A percentile compares a stretch with the other conserved stretches of the same genome.
These are phyloP conservation scores for Pogonophryne albipinna DNA, from an alignment of 2,797 vertebrate species.

Conservation along the genomic window DNA sequence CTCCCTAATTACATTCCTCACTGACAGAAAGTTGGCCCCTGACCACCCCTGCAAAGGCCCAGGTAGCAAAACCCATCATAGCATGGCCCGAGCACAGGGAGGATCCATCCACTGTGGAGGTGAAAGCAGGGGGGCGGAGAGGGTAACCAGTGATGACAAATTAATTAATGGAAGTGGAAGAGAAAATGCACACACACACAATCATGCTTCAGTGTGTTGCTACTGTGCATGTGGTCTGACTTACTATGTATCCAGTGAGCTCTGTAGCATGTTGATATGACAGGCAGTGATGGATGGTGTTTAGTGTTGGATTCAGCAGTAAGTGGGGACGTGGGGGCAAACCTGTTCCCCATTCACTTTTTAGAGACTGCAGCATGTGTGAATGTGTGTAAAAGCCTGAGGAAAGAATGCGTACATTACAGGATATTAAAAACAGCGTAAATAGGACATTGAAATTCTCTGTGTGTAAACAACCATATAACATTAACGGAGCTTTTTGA, in stretches of 20 bases:
- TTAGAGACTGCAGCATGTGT: constrained; percentile 35
- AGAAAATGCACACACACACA: constrained; percentile 40
- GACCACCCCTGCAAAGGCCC: constrained; percentile 73
- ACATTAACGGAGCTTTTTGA: not conserved
- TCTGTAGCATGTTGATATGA: constrained; percentile 62
- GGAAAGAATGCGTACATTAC: not conserved
- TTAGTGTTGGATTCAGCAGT: constrained; percentile 61
- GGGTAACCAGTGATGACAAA: constrained; percentile 79
- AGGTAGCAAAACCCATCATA: constrained; percentile 70
- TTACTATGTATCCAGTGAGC: constrained; percentile 57
- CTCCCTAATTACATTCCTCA: constrained; percentile 96
- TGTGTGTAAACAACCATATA: constrained; percentile 2
- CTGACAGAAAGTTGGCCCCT: constrained; percentile 94
- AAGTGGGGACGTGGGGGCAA: constrained; percentile 54
- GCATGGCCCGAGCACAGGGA: constrained; percentile 43
- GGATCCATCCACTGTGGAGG: constrained; percentile 63
- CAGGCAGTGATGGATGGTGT: constrained; percentile 76
- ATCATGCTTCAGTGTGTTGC: constrained; percentile 34
- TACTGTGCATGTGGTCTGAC: constrained; percentile 53
- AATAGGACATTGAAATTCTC: constrained; percentile 10
- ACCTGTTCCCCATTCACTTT: constrained; percentile 53
- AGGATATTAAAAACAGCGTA: not conserved
- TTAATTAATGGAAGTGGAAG: constrained; percentile 76
- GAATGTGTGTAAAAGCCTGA: constrained; percentile 20
- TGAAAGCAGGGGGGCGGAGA: constrained; percentile 37